A percentile compares a stretch with the other conserved stretches of the same genome.
These are phyloP conservation scores for Cacatua alba DNA, from an alignment of 2,113 vertebrate species.

Conservation along the genomic window DNA sequence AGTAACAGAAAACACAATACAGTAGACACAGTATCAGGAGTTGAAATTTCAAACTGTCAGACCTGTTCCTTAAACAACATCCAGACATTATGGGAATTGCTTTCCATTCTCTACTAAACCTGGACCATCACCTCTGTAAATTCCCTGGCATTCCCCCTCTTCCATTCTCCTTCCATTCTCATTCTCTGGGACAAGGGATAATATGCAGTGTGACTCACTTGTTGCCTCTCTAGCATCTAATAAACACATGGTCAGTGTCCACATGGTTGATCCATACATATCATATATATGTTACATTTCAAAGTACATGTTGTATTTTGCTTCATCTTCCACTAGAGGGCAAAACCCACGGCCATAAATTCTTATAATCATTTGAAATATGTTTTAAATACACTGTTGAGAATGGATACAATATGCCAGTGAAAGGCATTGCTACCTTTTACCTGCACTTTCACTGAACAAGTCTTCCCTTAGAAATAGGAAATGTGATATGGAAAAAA, in stretches of 20 bases:
- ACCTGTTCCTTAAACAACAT: neutral
- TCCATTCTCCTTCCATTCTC: neutral
- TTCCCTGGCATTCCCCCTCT: neutral
- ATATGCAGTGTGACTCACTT: fast-evolving
- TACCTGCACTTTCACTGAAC: neutral
- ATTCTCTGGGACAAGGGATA: neutral
- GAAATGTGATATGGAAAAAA: neutral
- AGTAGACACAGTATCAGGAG: neutral
- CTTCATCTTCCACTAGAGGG: constrained; percentile 53
- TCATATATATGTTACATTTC: neutral
- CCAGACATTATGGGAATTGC: neutral
- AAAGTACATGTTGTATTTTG: neutral
- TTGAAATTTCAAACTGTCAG: neutral
- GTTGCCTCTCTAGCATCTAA: neutral
- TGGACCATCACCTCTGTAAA: neutral
- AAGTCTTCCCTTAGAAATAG: neutral
- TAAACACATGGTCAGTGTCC: neutral
- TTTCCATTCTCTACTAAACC: neutral
- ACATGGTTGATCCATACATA: fast-evolving
- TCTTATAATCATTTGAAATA: neutral
- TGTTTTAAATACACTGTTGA: neutral
- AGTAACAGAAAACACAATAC: neutral
- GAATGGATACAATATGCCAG: neutral
- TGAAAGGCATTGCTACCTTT: neutral
- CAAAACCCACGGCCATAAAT: neutral